Percentiles rank a stretch among this genome's conserved stretches.
Evolutionary conservation across 2,113 vertebrate species (phyloP).

Genomic region (Muntiacus reevesi): DNA sequence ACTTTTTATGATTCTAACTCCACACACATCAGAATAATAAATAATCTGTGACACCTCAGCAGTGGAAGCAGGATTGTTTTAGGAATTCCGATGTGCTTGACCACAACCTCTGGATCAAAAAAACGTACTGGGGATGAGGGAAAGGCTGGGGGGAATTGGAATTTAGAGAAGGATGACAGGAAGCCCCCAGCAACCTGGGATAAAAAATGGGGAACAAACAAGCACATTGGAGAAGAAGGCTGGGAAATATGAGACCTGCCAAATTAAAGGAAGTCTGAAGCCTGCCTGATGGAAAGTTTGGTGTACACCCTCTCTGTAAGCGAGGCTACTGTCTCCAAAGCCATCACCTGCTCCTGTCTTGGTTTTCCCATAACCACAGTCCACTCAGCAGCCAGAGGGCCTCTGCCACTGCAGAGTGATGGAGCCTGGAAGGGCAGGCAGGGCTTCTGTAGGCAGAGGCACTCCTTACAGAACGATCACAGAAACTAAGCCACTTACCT

Average conservation of each 20-base stretch:
- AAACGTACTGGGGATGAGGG: background rate
- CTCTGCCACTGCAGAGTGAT: background rate
- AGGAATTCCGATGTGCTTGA: background rate
- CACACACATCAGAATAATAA: background rate
- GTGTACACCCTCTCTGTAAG: background rate
- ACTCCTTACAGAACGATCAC: background rate
- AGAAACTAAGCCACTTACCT: background rate
- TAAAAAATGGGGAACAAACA: background rate
- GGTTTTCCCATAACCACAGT: background rate
- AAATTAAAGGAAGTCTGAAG: background rate
- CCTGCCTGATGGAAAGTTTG: background rate
- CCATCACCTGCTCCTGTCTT: background rate
- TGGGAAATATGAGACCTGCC: background rate
- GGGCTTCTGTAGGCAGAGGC: background rate
- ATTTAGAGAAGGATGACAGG: background rate
- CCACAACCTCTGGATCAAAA: background rate
- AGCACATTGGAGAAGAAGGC: background rate
- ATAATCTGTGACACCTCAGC: background rate
- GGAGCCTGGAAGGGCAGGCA: background rate
- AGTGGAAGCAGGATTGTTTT: background rate
- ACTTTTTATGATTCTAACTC: conserved; percentile 9
- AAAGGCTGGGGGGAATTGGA: background rate
- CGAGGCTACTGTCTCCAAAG: accelerated
- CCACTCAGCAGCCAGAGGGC: background rate
- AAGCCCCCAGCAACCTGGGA: background rate